Base-by-base conservation (phyloP, 1,140 invertebrate genomes). In the Neodiprion lecontei region DNA sequence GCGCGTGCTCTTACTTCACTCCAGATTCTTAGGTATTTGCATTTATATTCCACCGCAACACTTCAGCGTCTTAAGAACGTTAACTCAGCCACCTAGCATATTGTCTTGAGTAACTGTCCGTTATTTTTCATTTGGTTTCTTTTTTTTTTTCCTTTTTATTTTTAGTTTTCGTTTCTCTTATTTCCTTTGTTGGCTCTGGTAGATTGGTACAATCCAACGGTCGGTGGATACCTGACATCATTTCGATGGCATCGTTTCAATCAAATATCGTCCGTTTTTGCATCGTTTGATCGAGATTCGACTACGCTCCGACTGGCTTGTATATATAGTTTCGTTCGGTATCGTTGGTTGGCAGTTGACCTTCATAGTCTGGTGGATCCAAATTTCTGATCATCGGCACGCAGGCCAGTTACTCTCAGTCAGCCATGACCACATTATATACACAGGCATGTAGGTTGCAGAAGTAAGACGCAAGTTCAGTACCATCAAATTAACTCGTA, bases 11-110 rank as follows among this genome's bases (percentile, higher is more conserved):
- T 61, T 17, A 61, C 53, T 61, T 61, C 53, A 61, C 53, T 61
- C 53, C 53, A 61, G 53, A 61, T 61, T 61, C 53, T 61, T 61
- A 61, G 11, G 53, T 61, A 61, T 61, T 61, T 61, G 53, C 53
- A 61, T 61, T 61, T 61, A 61, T 17, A 61, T 61, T 61, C 5
- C n/a, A 61, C 53, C 53, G n/a, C 53, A 61, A 61, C 53, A 17
- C 53, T 61, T 61, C 53, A 9, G 9, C 53, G 53, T 61, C 53
- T 61, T 17, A 61, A 61, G 53, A 61, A 8, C 11, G 11, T 61
- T 12, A 9, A 61, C 28, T 40, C 2, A 9, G 11, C 53, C 9
- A 9, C 9, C 53, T 5, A 40, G 28, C 5, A 40, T 40, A 40
- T 5, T 17, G n/a, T 17, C 4, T 61, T 61, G 50, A 53, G 53